These are phyloP conservation scores for Drosophila acutilabella DNA, from an alignment of 2,888 invertebrate species.

Conservation along the genomic window DNA sequence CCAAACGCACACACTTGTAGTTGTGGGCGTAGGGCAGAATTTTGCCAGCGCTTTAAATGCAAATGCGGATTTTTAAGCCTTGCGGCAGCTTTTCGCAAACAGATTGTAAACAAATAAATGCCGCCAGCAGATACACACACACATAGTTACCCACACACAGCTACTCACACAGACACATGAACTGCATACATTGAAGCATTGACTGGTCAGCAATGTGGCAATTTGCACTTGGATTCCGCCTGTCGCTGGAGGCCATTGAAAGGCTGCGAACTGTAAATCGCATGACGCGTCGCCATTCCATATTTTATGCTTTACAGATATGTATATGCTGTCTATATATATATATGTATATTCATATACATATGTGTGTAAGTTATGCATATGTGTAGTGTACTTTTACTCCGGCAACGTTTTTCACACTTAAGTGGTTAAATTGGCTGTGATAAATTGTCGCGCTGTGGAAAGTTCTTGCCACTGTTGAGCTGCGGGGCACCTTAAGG, in stretches of 20 bases:
- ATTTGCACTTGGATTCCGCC: conserved; percentile 45
- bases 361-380: conserved; percentile 30
- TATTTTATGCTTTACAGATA: conserved; percentile 40
- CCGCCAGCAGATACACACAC: conserved; percentile 63
- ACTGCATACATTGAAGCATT: conserved; percentile 26
- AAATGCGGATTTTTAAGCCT: conserved; percentile 73
- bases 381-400: conserved; percentile 45
- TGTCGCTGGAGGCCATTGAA: conserved; percentile 34
- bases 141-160: conserved; percentile 7
- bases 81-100: conserved; percentile 69
- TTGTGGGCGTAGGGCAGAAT: conserved; percentile 1
- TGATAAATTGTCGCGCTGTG: conserved; percentile 79
- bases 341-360: conserved; percentile 12
- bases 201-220: conserved; percentile 59
- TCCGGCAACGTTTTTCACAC: conserved; percentile 72
- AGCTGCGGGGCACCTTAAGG: conserved; percentile 70
- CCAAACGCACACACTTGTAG: conserved; percentile 12
- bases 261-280: conserved; percentile 45
- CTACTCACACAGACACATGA: conserved; percentile 33
- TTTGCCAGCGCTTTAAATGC: conserved; percentile 46
- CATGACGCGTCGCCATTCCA: conserved; percentile 44
- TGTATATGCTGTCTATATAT: conserved; percentile 6
- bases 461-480: conserved; percentile 63
- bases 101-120: conserved; percentile 82
- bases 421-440: conserved; percentile 82